These are phyloP conservation scores for Thecophora atra DNA, from an alignment of 2,888 invertebrate genomes.

Conservation along the genomic window DNA sequence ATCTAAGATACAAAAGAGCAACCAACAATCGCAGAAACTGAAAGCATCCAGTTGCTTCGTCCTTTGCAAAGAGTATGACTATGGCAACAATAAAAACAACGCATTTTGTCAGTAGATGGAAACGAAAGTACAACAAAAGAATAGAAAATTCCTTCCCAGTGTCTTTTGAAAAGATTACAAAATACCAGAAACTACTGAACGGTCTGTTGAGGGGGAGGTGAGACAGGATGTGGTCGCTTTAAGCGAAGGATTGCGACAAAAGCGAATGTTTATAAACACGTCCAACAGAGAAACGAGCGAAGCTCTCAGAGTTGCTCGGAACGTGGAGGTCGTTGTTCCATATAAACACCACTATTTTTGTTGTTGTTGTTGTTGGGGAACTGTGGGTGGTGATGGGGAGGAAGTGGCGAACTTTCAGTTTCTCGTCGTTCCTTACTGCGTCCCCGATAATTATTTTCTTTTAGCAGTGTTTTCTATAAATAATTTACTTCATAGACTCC, in stretches of 20 bases:
- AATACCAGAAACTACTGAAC: not conserved
- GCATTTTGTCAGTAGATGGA: constrained; percentile 18
- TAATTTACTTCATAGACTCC: no score
- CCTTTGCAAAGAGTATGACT: not conserved
- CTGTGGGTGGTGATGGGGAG: no score
- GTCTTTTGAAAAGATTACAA: constrained; percentile 28
- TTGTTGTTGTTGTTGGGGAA: constrained; percentile 4
- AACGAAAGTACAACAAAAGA: constrained; percentile 22
- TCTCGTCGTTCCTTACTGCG: no score
- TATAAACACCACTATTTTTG: not conserved
- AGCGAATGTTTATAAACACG: not conserved
- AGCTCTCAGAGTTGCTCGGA: no score
- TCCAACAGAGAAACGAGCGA: no score
- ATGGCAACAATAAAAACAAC: not conserved
- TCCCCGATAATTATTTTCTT: no score
- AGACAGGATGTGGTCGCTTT: not conserved
- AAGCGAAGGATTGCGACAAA: not conserved
- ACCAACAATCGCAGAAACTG: not conserved
- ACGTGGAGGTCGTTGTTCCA: no score
- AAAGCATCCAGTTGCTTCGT: not conserved
- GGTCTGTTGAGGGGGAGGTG: no score
- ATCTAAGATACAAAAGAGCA: not conserved
- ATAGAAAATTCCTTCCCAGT: constrained; percentile 4
- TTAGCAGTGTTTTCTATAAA: no score
- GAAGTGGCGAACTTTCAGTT: no score